Conservation (phyloP, 2,113 vertebrate species). For the Hyperopisus bebe region DNA sequence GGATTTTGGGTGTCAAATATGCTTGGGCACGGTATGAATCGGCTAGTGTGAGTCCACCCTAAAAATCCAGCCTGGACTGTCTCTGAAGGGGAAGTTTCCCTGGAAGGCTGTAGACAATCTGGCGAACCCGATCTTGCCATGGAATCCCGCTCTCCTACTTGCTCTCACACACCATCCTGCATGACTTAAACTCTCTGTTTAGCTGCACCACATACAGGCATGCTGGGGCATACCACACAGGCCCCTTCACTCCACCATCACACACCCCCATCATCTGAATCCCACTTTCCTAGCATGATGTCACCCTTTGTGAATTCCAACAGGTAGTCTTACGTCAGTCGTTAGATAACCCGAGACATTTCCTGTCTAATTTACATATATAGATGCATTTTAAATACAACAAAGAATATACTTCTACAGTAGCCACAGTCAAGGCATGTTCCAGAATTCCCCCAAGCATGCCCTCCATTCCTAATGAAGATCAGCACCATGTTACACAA, state of each 20-base stretch:
- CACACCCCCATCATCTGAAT: not conserved
- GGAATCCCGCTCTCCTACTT: not conserved
- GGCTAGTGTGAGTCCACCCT: not conserved
- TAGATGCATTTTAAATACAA: not conserved
- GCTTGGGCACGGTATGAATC: not conserved
- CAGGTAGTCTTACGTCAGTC: not conserved
- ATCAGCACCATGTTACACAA: constrained; percentile 5
- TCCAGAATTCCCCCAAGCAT: not conserved
- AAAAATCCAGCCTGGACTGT: not conserved
- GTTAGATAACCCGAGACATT: not conserved
- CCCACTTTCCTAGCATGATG: not conserved
- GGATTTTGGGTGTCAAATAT: not conserved
- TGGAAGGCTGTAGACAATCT: not conserved
- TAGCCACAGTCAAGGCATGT: not conserved
- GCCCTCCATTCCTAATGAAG: not conserved
- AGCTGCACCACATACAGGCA: not conserved
- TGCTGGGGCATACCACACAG: not conserved
- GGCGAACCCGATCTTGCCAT: not conserved
- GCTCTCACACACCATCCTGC: not conserved
- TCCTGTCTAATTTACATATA: not conserved
- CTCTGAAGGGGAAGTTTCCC: constrained; percentile 40
- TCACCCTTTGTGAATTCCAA: not conserved
- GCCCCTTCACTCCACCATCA: not conserved
- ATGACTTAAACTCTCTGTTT: not conserved
- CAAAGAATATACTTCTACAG: not conserved